Base-by-base conservation (phyloP, 2,888 invertebrate species). In the Pristionchus mayeri region DNA sequence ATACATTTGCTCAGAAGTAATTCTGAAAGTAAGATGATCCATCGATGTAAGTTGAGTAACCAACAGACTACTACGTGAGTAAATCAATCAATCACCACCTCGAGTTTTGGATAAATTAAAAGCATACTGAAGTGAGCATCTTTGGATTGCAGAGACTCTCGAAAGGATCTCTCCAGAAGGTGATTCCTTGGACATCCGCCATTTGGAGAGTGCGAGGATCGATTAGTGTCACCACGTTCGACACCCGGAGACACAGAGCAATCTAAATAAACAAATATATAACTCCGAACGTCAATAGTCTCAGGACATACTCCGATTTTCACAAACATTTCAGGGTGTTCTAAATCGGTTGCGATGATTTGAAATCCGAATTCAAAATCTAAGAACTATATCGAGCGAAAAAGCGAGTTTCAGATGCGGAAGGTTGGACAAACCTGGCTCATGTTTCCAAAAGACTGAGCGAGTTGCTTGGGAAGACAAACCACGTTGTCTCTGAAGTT, bases 151-250 rank as follows among this genome's bases (percentile, higher is more conserved):
- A 97, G 86, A 99, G 95, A 40, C 96, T 95, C 84, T 95, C 95
- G 93, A 98, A 98, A 4, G 97, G 96, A 86, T 95, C 94, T 88
- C 97, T 95, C 96, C 96, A 98, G 93, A 95, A 99, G 0, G 95
- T 94, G 2, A 95, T 86, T 88, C 87, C 86, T 79, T 88, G 90
- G 48, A 92, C 87, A 87, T 92, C 92, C 34, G 88, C 88, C 86
- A 90, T 87, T 86, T 93, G 93, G 21, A 91, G 88, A 54, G 94
- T 94, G 85, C 90, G 90, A 2, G 98, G 97, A 94, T 99, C 98
- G 91, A 99, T 98, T 67, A 99, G 94, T 93, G 97, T 97, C 87
- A 99, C 95, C 37, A 95, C 94, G 93, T 96, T 97, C 0, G 98
- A 96, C 0, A 98, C 97, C 93, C 97, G 95, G 89, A 96, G 95